Percentiles rank a stretch among this genome's conserved stretches.
Evolutionary conservation across 2,113 vertebrate species (phyloP).

Genomic region (Rhabdornis inornatus): DNA sequence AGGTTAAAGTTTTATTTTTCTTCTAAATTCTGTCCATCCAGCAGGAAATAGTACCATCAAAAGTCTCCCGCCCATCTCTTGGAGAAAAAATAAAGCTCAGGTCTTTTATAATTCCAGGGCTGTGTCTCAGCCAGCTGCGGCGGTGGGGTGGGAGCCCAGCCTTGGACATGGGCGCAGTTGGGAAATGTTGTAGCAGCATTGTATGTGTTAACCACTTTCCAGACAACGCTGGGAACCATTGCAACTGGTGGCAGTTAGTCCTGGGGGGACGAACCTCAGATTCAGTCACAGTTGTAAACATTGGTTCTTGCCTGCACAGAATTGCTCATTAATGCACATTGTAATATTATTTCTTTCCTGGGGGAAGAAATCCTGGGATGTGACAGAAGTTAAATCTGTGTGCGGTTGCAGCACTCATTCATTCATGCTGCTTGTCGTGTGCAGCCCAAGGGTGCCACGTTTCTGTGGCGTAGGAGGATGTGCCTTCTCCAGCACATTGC

Average conservation of each 20-base stretch:
- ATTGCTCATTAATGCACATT: neutral
- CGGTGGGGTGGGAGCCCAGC: neutral
- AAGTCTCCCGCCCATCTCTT: conserved; percentile 21
- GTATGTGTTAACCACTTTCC: neutral
- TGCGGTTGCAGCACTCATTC: neutral
- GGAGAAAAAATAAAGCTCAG: conserved; percentile 7
- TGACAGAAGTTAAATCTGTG: neutral
- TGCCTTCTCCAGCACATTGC: neutral
- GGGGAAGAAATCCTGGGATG: conserved; percentile 4
- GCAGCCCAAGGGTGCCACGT: neutral
- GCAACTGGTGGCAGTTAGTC: neutral
- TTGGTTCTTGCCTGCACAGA: neutral
- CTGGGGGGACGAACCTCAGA: neutral
- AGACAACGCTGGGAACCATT: neutral
- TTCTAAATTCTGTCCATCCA: conserved; percentile 43
- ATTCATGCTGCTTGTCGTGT: neutral
- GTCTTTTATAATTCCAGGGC: neutral
- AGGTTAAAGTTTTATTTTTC: conserved; percentile 62
- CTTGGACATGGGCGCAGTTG: neutral
- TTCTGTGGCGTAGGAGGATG: neutral
- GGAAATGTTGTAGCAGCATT: neutral
- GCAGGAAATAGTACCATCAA: conserved; percentile 51
- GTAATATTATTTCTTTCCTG: conserved; percentile 11
- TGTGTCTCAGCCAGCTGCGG: neutral
- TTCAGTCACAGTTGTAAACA: neutral